Evolutionary conservation across 53 echinoderm and acorn worm species (phyloP), one percentile per base, ranked within the genome.

Genomic region (Zoroaster sp.): DNA sequence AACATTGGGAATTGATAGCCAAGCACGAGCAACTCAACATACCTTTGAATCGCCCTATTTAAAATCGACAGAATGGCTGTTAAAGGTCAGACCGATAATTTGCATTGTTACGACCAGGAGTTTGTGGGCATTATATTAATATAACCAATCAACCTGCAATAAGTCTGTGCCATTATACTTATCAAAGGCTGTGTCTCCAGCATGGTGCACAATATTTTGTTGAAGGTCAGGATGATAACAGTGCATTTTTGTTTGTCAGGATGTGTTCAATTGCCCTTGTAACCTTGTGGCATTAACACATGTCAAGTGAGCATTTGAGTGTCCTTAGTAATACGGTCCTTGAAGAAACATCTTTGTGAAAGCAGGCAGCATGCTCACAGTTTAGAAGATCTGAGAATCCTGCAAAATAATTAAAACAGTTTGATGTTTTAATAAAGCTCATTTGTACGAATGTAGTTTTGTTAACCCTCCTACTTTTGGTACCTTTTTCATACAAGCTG

Each of bases 201-300:
- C 63, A 59, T 28, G 3, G 28, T 59, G 63, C 63, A 59, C 7
- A 10, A 59, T 59, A 59, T 8, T 59, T 28, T 23, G 63, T 8
- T 59, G 63, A 59, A 59, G 63, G 63, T 59, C 63, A 59, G 63
- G 9, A 1, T 9, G 25, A 59, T 54, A 25, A 59, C 63, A 59
- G 21, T 59, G 63, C 63, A 1, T 8, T 59, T 59, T 59, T 76
- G 76, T 33, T 49, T 49, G 76, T 18, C 51, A 76, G 49, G 31
- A 17, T 76, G 51, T 34, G 13, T 76, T 47, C 76, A 76, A 76
- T 76, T 76, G 74, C 41, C 28, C 12, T 28, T 30, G 42, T 74
- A 76, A 76, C 76, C 76, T 76, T 76, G 33, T 76, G 76, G 51
- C 76, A 47, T 46, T 51, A 76, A 31, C 42, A 32, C 49, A 51